Base-by-base conservation (phyloP, 2,113 vertebrate genomes). In the Trichechus manatus region DNA sequence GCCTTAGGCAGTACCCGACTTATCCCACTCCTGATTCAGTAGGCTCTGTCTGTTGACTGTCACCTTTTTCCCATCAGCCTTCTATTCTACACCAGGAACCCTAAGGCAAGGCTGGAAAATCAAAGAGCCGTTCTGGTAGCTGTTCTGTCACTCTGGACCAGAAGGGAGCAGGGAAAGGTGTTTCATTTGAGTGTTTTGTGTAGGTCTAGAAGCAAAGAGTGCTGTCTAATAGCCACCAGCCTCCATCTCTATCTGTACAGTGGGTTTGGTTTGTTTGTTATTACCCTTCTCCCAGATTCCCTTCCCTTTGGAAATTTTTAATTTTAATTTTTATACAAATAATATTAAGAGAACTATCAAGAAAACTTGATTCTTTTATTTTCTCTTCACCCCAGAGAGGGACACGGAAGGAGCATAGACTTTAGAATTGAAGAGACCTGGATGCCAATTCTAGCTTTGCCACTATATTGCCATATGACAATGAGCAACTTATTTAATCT, bases 1-100 rank as follows among this genome's bases (percentile, higher is more conserved):
- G 89, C 97, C 96, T 87, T 66, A 94, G 93, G 97, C 91, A 93
- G 64, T 95, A 93, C 92, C 95, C 20, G 47, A 89, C 53, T 95
- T 83, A 82, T 68, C 86, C 89, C 84, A 87, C 87, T 96, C 56
- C 36, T 9, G 1, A 56, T 83, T 89, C 94, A 72, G 17, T 77
- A 39, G 33, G 36, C 79, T 96, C 91, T 80, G 9, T 83, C 87
- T 96, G 59, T 78, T 91, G 63, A 74, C 70, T 75, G 78, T 89
- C 85, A 96, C 70, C 70, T 20, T 89, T 59, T 92, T 84, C 25
- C 82, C 83, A 70, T 36, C 63, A 96, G 91, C 6, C 29, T 95
- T 94, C 77, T 96, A 42, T 94, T 97, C 93, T 96, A 19, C 1
- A 91, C 36, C 22, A 91, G 53, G 36, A 91, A 66, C 95, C 97